Percentiles rank a stretch among this genome's conserved stretches.
These are phyloP conservation scores for Drosophila sp. DNA, from an alignment of 1,140 invertebrate species.

Conservation along the genomic window DNA sequence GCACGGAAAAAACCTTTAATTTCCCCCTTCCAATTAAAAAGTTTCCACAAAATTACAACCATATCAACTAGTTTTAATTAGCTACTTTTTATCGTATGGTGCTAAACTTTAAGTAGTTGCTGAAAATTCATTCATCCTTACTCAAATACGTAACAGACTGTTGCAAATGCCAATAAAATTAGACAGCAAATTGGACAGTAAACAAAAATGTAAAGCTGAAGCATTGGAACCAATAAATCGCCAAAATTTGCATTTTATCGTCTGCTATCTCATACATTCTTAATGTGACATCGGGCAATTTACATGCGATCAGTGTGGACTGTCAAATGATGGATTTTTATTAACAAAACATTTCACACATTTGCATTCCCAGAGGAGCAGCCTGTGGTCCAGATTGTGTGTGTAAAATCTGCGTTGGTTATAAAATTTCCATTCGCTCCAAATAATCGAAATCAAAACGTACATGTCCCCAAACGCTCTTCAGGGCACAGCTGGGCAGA, in stretches of 20 bases:
- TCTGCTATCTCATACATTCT: constrained; percentile 7
- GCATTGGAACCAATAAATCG: constrained; percentile 13
- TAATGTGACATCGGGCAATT: constrained; percentile 12
- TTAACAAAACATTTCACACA: constrained; percentile 17
- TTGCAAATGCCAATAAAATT: constrained; percentile 2
- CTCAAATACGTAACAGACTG: constrained; percentile 1
- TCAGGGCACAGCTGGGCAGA: constrained; percentile 21
- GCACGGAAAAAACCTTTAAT: constrained; percentile 19
- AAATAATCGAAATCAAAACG: constrained; percentile 59
- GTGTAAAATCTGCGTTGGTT: constrained; percentile 21
- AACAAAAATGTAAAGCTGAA: constrained; percentile 7
- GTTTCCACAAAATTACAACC: constrained; percentile 52
- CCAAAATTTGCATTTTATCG: constrained; percentile 14
- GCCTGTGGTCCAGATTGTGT: constrained; percentile 25
- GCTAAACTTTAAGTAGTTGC: constrained; percentile 13
- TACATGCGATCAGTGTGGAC: not conserved
- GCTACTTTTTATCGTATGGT: constrained; percentile 6
- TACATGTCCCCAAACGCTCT: constrained; percentile 55
- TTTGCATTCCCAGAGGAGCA: constrained; percentile 5
- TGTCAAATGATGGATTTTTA: constrained; percentile 13
- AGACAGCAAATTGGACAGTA: not conserved
- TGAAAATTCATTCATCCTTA: not conserved
- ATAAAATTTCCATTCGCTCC: constrained; percentile 35
- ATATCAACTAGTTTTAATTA: constrained; percentile 67
- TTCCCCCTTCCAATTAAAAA: constrained; percentile 44